Evolutionary conservation across 2,797 vertebrate genomes (phyloP), one percentile per base, ranked within the genome.

Genomic region (Mus caroli): DNA sequence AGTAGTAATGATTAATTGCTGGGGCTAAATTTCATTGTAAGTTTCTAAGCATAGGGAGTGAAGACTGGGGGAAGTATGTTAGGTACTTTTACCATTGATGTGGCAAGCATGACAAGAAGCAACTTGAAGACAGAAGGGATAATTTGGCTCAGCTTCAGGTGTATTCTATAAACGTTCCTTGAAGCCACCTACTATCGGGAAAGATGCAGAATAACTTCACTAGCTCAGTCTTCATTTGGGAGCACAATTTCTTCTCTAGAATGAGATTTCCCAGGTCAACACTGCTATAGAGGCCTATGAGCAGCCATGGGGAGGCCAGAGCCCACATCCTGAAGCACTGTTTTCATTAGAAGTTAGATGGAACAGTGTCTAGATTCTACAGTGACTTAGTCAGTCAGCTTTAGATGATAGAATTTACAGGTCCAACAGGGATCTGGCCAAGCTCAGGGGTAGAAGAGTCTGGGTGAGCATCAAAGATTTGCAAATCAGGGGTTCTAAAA

Each of bases 341-440:
- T 10, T 34, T n/a, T 67, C 10, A 31, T 40, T 26, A 37, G 73
- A 71, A 4, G 10, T n/a, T 26, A 26, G 14, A 40, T 4, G 13
- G 11, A 17, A 17, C 3, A 26, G n/a, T 34, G 7, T 14, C 5
- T 56, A 78, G 54, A 79, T 56, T 37, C 5, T 8, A 15, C 0
- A 6, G 3, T 0, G 14, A 31, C 28, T 67, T 67, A 15, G 34
- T 26, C 9, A 24, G 34, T 28, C n/a, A 83, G 31, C 17, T 93
- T 80, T 5, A 56, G 31, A 19, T 1, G 1, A 10, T 2, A 11
- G 28, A 34, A 31, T 5, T n/a, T 20, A 2, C 24, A 34, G 37
- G 6, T 28, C 2, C 6, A 31, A 1, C 19, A 0, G 7, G 22
- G 7, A 64, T 6, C n/a, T 64, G 22, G 13, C 15, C 4, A 83